Percentiles rank a stretch among this genome's conserved stretches.
These are phyloP conservation scores for Cephalotes varians DNA, from an alignment of 2,888 invertebrate genomes.

Conservation along the genomic window DNA sequence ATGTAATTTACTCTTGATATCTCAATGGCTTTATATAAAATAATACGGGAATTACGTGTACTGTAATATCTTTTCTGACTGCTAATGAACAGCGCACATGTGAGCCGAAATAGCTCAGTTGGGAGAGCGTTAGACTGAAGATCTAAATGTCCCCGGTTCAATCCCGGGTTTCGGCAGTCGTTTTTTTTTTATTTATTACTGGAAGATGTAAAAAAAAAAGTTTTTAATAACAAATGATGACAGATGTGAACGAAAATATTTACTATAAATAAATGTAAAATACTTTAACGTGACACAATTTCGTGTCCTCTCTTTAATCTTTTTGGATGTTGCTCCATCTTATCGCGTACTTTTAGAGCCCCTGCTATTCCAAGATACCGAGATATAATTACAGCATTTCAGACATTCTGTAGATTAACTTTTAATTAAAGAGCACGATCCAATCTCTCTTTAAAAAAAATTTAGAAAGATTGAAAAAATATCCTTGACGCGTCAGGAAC, in stretches of 20 bases:
- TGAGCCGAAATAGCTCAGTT: constrained; percentile 78
- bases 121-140: constrained; percentile 77
- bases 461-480: neutral
- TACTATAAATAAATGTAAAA: neutral
- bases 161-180: constrained; percentile 76
- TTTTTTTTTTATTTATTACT: constrained; percentile 30
- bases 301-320: neutral
- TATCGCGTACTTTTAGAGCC: neutral
- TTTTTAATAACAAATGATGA: neutral
- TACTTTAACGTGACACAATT: neutral
- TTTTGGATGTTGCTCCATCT: neutral
- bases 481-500: neutral
- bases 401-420: neutral
- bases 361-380: neutral
- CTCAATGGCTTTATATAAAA: neutral
- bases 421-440: neutral
- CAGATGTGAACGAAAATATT: neutral
- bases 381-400: neutral
- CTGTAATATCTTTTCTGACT: neutral
- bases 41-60: neutral
- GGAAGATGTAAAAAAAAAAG: neutral
- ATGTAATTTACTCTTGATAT: neutral
- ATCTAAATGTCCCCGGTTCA: constrained; percentile 74
- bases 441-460: neutral
- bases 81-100: neutral